phyloP scores from a whole-genome alignment of 2,888 invertebrate species.

The Dione vanillae region DNA sequence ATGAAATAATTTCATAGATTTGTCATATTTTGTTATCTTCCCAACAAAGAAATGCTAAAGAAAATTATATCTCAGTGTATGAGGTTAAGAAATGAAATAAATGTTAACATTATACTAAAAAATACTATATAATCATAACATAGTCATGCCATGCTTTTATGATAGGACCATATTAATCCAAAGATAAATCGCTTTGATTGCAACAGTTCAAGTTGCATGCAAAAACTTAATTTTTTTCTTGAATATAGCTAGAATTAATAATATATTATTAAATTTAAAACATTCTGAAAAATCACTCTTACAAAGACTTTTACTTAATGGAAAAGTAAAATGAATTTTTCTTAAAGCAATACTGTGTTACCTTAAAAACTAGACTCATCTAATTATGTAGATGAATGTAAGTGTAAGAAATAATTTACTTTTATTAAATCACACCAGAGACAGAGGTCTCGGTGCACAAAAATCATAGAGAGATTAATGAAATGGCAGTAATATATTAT shows the following conservation, averaged over 20 bases:
- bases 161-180: slow-evolving; percentile 22
- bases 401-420: not conserved
- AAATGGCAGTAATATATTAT: not conserved
- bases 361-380: slow-evolving; percentile 20
- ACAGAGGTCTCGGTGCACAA: not conserved
- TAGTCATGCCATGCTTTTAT: slow-evolving; percentile 9
- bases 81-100: not conserved
- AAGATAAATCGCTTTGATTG: slow-evolving; percentile 25
- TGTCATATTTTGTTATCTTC: not conserved
- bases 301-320: not conserved
- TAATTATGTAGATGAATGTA: slow-evolving; percentile 1
- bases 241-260: slow-evolving; percentile 1
- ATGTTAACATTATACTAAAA: not conserved
- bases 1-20: slow-evolving; percentile 71
- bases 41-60: not conserved
- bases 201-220: not conserved
- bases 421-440: not conserved
- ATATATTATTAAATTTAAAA: not conserved
- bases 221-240: not conserved
- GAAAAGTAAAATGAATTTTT: not conserved
- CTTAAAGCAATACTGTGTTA: slow-evolving; percentile 29
- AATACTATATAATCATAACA: not conserved
- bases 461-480: not conserved
- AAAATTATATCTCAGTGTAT: not conserved
- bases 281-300: not conserved